Evolutionary conservation across 2,113 vertebrate genomes (phyloP).

Genomic region (Centropus bengalensis): DNA sequence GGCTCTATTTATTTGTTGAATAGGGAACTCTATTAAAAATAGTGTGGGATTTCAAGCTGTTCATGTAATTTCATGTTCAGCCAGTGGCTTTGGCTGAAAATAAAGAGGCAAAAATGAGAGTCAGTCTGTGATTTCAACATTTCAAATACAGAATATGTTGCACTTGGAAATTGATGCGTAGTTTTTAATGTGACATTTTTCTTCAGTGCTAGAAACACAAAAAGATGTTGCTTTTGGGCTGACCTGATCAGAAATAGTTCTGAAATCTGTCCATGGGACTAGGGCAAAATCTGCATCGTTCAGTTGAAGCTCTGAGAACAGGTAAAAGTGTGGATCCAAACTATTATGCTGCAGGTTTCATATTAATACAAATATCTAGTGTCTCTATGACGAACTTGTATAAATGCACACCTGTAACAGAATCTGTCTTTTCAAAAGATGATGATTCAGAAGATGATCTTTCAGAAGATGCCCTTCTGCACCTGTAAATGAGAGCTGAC

Average conservation of each 20-base stretch:
- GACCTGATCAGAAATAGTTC: not conserved
- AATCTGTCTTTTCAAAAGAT: not conserved
- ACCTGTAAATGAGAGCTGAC: not conserved
- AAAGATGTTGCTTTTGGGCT: not conserved
- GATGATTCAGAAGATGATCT: too few relatives aligned
- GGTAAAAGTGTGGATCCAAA: not conserved
- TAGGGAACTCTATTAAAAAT: slow-evolving; percentile 17
- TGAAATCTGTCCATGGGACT: not conserved
- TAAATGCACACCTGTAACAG: not conserved
- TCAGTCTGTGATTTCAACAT: not conserved
- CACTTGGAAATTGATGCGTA: not conserved
- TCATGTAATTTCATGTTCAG: not conserved
- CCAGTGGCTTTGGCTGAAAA: slow-evolving; percentile 51
- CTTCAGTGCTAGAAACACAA: not conserved
- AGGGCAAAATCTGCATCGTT: not conserved
- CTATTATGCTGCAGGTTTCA: not conserved
- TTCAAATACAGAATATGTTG: not conserved
- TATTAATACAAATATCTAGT: accelerated
- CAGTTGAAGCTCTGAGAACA: not conserved
- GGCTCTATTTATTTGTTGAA: slow-evolving; percentile 56
- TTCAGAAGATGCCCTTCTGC: not conserved
- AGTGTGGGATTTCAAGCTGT: slow-evolving; percentile 36
- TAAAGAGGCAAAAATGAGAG: not conserved
- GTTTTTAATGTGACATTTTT: not conserved
- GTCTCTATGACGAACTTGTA: not conserved